phyloP scores from a whole-genome alignment of 2,113 vertebrate genomes.

The Indicator indicator region DNA sequence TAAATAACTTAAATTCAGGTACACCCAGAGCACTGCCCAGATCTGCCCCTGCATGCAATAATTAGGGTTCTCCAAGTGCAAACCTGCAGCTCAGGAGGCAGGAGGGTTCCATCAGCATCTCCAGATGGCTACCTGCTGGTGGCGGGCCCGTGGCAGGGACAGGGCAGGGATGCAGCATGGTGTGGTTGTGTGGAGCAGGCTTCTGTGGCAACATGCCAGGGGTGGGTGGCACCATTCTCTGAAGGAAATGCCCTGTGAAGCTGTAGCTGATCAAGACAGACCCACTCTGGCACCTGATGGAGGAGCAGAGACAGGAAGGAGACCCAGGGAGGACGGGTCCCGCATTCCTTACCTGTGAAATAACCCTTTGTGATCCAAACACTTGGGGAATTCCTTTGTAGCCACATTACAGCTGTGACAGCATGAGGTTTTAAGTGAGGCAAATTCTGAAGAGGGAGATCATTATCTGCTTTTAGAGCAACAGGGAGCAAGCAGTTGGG shows the following conservation, averaged over 20 bases:
- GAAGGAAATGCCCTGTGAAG: fast-evolving
- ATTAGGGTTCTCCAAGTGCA: neutral
- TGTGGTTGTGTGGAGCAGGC: fast-evolving
- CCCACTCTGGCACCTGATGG: fast-evolving
- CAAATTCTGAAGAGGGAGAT: neutral
- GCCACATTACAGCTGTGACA: neutral
- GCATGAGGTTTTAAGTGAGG: neutral
- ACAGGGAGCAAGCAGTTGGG: neutral
- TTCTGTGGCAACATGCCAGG: neutral
- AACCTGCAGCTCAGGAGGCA: neutral
- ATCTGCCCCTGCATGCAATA: slow-evolving; percentile 60
- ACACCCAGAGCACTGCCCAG: slow-evolving; percentile 44
- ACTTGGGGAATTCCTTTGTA: slow-evolving; percentile 44
- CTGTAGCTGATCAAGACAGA: neutral
- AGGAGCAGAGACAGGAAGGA: neutral
- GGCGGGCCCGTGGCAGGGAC: neutral
- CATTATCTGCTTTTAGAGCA: neutral
- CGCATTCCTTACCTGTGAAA: slow-evolving; percentile 28
- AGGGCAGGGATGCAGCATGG: fast-evolving
- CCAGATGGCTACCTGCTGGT: neutral
- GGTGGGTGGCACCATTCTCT: neutral
- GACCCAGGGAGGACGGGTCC: neutral
- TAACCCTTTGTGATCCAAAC: neutral
- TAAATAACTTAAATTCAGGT: slow-evolving; percentile 24
- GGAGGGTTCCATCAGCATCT: neutral